Conservation (phyloP, 2,113 vertebrate genomes). For the Heterochromis multidens region DNA sequence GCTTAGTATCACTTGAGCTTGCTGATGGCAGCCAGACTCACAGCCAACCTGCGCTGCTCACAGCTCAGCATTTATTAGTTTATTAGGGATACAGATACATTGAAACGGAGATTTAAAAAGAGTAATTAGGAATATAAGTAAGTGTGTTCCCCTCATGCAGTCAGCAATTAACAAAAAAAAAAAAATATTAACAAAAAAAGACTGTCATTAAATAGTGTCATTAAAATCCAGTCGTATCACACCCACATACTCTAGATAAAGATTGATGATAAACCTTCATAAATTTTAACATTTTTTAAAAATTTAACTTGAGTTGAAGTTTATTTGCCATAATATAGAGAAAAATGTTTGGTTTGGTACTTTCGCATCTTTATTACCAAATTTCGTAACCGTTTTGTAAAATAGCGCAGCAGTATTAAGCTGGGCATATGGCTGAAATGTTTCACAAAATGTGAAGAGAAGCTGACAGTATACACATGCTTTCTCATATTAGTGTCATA, state of each 20-base stretch:
- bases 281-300: background rate
- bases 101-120: background rate
- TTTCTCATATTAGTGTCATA: conserved; percentile 44
- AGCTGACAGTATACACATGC: conserved; percentile 14
- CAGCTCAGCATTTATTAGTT: background rate
- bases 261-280: background rate
- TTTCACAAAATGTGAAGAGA: background rate
- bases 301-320: background rate
- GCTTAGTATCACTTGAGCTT: background rate
- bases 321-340: background rate
- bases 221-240: background rate
- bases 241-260: background rate
- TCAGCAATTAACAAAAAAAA: background rate
- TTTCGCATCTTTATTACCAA: background rate
- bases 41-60: background rate
- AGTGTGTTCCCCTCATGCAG: background rate
- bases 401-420: background rate
- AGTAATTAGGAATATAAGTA: background rate
- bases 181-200: background rate
- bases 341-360: background rate
- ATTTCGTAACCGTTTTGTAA: background rate
- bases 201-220: background rate
- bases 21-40: background rate
- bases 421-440: background rate
- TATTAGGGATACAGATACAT: background rate